Conservation (phyloP, 92 coral and sea anemone species). For the Porites cylindrica region DNA sequence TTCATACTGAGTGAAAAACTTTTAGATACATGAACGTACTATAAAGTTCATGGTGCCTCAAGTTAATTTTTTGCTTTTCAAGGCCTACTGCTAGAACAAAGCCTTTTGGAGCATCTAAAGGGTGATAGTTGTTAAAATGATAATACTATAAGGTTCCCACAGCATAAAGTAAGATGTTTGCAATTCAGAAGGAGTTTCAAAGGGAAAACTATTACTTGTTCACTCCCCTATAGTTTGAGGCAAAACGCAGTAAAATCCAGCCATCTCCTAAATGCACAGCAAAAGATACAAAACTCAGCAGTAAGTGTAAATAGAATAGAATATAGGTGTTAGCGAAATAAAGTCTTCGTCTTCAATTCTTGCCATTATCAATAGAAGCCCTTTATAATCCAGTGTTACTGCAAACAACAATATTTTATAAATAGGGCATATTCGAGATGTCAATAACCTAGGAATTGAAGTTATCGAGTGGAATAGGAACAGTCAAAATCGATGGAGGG, state of each 20-base stretch:
- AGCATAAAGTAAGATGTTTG: too few relatives aligned
- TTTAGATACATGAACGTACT: too few relatives aligned
- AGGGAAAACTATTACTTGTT: too few relatives aligned
- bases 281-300: conserved; percentile 19
- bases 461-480: neutral
- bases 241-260: neutral
- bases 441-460: neutral
- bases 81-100: too few relatives aligned
- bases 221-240: neutral
- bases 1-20: too few relatives aligned
- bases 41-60: too few relatives aligned
- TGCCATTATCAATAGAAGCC: conserved; percentile 7
- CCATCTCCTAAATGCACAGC: neutral
- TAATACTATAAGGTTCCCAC: too few relatives aligned
- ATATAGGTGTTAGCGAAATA: neutral
- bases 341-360: conserved; percentile 24
- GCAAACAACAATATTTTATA: neutral
- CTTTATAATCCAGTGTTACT: conserved; percentile 19
- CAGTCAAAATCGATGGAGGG: conserved; percentile 32
- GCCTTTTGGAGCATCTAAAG: too few relatives aligned
- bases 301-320: neutral
- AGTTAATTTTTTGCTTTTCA: too few relatives aligned
- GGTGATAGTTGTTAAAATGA: too few relatives aligned
- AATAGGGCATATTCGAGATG: too few relatives aligned
- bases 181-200: too few relatives aligned